Base-by-base conservation (phyloP, 2,797 vertebrate species). In the Rhincodon typus region DNA sequence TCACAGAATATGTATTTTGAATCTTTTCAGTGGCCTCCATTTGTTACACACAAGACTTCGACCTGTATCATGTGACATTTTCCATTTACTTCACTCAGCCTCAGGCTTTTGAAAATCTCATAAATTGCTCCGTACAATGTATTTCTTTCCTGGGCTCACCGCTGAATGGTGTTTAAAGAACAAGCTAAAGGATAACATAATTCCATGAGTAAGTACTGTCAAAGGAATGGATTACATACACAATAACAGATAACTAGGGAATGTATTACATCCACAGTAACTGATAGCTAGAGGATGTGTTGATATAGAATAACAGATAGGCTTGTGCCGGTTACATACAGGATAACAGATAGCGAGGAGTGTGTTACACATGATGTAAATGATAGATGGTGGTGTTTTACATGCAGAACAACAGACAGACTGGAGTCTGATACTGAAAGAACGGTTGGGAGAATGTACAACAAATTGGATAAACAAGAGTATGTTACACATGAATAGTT, bases 61-160 rank as follows among this genome's bases (percentile, higher is more conserved):
- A 84, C 6, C 38, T 23, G 21, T 0, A 46, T 46, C 82, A 84
- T 84, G 38, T 84, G 82, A 84, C 42, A 84, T 84, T 46, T 84
- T 84, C 17, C 82, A 84, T 84, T 84, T 84, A 46, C 82, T 84
- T 84, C 42, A 84, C 82, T 46, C 82, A 84, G 82, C 82, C 42
- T 46, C 82, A 46, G 82, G 82, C 82, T 84, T 8, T 46, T 25
- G 21, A 84, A 84, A 84, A 84, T 46, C 42, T 84, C 42, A 84
- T 84, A 46, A 84, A 84, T 84, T 84, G 82, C 17, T 84, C 21
- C 38, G 8, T 84, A 21, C 82, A 84, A 46, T 84, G 42, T 84
- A 84, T 84, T 46, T 84, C 82, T 84, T 84, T 84, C 82, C 82
- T 84, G 82, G 21, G 38, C 38, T 84, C 82, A 46, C 38, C 82